Conservation (phyloP, 1,140 invertebrate species). For the Gyrodactylus bullatarudis region DNA sequence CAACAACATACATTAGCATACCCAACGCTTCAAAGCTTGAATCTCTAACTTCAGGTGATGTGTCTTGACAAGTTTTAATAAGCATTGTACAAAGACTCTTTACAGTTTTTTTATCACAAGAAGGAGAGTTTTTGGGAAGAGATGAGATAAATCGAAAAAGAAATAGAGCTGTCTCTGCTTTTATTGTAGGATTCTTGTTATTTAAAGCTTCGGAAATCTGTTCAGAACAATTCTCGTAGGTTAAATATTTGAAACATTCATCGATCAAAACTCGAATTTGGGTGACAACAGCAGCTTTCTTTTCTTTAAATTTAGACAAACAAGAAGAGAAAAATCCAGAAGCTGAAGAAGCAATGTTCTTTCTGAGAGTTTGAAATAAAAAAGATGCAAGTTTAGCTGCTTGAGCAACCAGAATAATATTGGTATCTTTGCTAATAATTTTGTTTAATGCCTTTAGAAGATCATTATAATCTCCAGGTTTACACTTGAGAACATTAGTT, state of each 20-base stretch:
- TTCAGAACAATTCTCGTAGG: slow-evolving; percentile 50
- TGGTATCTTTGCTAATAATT: slow-evolving; percentile 55
- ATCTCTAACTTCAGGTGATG: slow-evolving; percentile 20
- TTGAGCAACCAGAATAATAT: slow-evolving; percentile 57
- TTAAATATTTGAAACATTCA: slow-evolving; percentile 27
- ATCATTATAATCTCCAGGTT: slow-evolving; percentile 62
- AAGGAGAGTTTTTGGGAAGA: not conserved
- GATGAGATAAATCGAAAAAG: slow-evolving; percentile 35
- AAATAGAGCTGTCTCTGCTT: slow-evolving; percentile 59
- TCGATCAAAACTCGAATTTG: slow-evolving; percentile 61
- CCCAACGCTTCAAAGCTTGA: slow-evolving; percentile 40
- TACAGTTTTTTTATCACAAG: not conserved
- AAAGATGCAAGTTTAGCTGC: slow-evolving; percentile 47
- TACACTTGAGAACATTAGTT: slow-evolving; percentile 38
- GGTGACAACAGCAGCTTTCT: slow-evolving; percentile 54
- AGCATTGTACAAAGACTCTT: not conserved
- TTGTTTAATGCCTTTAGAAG: slow-evolving; percentile 52
- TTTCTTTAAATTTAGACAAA: slow-evolving; percentile 85
- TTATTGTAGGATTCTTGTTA: slow-evolving; percentile 75
- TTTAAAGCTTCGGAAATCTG: slow-evolving; percentile 43
- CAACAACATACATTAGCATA: slow-evolving; percentile 61
- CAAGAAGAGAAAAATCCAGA: slow-evolving; percentile 26
- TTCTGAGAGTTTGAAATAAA: slow-evolving; percentile 49
- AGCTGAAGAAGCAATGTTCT: slow-evolving; percentile 49
- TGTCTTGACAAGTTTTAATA: slow-evolving; percentile 9